phyloP scores from a whole-genome alignment of 1,140 invertebrate genomes.

The Brachionus calyciflorus region DNA sequence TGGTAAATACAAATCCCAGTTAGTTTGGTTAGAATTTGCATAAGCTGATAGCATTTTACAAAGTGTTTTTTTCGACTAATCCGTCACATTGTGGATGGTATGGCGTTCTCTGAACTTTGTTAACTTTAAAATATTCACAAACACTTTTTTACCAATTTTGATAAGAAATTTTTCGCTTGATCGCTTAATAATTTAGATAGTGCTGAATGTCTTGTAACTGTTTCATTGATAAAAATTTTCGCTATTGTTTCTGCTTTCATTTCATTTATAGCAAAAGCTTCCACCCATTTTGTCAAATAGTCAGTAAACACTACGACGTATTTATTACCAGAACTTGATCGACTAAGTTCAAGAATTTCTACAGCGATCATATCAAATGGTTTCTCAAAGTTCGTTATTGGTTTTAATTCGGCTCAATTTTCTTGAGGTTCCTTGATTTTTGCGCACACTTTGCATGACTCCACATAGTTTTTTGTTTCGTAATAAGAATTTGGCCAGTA shows the following conservation, averaged over 20 bases:
- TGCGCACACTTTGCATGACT: neutral
- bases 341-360: constrained; percentile 4
- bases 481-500: constrained; percentile 38
- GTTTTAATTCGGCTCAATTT: neutral
- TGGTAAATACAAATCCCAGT: too few relatives aligned
- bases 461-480: neutral
- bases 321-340: too few relatives aligned
- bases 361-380: constrained; percentile 33
- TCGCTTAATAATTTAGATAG: constrained; percentile 30
- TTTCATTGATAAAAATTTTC: too few relatives aligned
- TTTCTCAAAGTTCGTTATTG: constrained; percentile 9
- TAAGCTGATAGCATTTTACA: too few relatives aligned
- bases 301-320: constrained; percentile 51
- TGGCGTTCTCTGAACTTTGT: constrained; percentile 49
- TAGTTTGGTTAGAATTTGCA: too few relatives aligned
- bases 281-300: constrained; percentile 51
- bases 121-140: constrained; percentile 49
- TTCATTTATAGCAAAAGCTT: constrained; percentile 50
- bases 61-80: constrained; percentile 51
- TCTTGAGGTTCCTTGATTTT: constrained; percentile 6
- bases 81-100: constrained; percentile 55
- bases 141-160: constrained; percentile 47
- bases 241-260: constrained; percentile 50
- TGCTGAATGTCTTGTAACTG: too few relatives aligned
- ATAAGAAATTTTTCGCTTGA: constrained; percentile 48